Base-by-base conservation (phyloP, 2,113 vertebrate genomes). In the Rousettus leschenaultii region DNA sequence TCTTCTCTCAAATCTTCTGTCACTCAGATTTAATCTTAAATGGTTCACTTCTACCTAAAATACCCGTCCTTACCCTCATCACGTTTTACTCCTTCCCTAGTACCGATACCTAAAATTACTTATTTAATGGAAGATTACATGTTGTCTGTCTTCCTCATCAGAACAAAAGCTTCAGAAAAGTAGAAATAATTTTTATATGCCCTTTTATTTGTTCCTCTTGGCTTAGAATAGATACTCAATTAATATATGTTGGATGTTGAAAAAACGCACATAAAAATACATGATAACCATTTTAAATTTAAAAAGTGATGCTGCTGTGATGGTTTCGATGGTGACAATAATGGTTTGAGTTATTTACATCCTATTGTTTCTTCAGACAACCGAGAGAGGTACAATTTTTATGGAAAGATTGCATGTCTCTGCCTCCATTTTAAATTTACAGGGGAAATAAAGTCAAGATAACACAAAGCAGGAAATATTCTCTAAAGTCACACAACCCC, bases 371-470 rank as follows among this genome's bases (percentile, higher is more conserved):
- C 63, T 66, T 74, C 40, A 59, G 30, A 63, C 38, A 71, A 30
- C 24, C 4, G 14, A 43, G n/a, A 79, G 15, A 55, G 2, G 15
- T 16, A 1, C 5, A 2, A 1, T 8, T 6, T 7, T 7, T 2
- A 16, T 4, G 13, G 30, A 14, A 45, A 30, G 40, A 43, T 11
- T 19, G 3, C 4, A 0, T 5, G 7, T 63, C 30, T 86, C 12
- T 6, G 26, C 24, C 30, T 65, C 40, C 15, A 33, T 21, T 66
- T 78, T 63, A 24, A 30, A 65, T 24, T 51, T 35, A 9, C 0
- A 33, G 15, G 38, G 26, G 12, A 71, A 91, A 86, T 71, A n/a
- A 53, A 83, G 6, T 30, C 63, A 55, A 83, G 21, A 3, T 16
- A 21, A 55, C 8, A 48, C 10, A 85, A 53, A 55, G 0, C n/a